These are phyloP conservation scores for Amphiura filiformis DNA, from an alignment of 35 echinoderm and acorn worm species.

Conservation along the genomic window DNA sequence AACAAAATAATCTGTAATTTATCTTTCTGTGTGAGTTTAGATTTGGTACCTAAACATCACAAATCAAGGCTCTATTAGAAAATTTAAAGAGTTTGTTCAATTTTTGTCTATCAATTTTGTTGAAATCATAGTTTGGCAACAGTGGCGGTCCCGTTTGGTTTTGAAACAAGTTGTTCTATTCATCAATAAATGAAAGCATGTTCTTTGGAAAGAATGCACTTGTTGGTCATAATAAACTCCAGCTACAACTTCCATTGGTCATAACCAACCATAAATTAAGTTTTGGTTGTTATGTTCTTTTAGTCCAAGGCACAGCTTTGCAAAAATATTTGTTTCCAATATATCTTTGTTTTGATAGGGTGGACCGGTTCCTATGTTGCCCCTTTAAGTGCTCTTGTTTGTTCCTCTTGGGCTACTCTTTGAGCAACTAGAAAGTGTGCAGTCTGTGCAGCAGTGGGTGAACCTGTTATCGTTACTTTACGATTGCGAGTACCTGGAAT, in stretches of 20 bases:
- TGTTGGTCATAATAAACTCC: conserved; percentile 30
- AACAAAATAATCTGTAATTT: background rate
- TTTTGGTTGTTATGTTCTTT: background rate
- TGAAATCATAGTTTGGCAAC: background rate
- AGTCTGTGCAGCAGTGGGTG: conserved; percentile 78
- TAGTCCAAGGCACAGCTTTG: background rate
- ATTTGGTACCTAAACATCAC: background rate
- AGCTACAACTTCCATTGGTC: background rate
- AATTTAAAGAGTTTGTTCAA: background rate
- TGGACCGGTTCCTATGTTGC: conserved; percentile 61
- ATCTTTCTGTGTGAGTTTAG: background rate
- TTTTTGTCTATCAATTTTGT: background rate
- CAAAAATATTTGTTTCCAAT: background rate
- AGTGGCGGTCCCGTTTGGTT: background rate
- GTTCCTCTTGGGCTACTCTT: conserved; percentile 93
- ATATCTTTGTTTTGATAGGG: conserved; percentile 25
- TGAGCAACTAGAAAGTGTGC: conserved; percentile 92
- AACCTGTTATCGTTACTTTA: conserved; percentile 95
- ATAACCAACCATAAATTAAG: background rate
- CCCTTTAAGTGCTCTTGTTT: conserved; percentile 96
- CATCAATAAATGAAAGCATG: conserved; percentile 6
- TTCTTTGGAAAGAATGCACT: conserved; percentile 6
- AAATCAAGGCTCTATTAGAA: background rate
- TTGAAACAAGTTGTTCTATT: conserved; percentile 8
- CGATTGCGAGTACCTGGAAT: conserved; percentile 95